Evolutionary conservation across 2,113 vertebrate species (phyloP).

Genomic region (Sorex araneus): DNA sequence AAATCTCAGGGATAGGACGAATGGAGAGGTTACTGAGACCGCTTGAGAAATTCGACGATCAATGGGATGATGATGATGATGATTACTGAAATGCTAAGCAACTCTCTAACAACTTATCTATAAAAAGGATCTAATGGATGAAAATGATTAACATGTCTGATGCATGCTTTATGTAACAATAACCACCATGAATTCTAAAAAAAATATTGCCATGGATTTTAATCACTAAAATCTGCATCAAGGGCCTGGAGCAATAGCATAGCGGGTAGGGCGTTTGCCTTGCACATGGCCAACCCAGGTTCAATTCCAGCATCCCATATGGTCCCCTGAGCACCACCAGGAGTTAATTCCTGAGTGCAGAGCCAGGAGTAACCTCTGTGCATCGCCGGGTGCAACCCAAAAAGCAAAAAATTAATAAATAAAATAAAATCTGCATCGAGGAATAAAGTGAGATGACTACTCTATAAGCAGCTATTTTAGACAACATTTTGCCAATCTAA

Average conservation of each 20-base stretch:
- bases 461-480: slow-evolving; percentile 3
- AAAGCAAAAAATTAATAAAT: background rate
- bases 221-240: slow-evolving; percentile 33
- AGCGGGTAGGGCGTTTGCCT: no score
- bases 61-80: no score
- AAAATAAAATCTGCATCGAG: slow-evolving; percentile 28
- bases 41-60: no score
- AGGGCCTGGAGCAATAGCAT: background rate
- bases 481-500: slow-evolving; percentile 22
- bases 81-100: slow-evolving; percentile 22
- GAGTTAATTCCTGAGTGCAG: no score
- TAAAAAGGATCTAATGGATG: background rate
- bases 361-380: no score
- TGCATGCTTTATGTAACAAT: slow-evolving; percentile 7
- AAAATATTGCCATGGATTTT: slow-evolving; percentile 40
- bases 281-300: no score
- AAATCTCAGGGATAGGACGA: no score
- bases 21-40: no score
- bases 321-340: no score
- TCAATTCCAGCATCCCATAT: no score
- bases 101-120: slow-evolving; percentile 21
- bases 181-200: slow-evolving; percentile 34
- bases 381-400: no score
- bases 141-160: background rate
- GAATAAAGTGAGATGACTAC: slow-evolving; percentile 54